These are phyloP conservation scores for Pyrgilauda ruficollis DNA, from an alignment of 2,113 vertebrate species.

Conservation along the genomic window DNA sequence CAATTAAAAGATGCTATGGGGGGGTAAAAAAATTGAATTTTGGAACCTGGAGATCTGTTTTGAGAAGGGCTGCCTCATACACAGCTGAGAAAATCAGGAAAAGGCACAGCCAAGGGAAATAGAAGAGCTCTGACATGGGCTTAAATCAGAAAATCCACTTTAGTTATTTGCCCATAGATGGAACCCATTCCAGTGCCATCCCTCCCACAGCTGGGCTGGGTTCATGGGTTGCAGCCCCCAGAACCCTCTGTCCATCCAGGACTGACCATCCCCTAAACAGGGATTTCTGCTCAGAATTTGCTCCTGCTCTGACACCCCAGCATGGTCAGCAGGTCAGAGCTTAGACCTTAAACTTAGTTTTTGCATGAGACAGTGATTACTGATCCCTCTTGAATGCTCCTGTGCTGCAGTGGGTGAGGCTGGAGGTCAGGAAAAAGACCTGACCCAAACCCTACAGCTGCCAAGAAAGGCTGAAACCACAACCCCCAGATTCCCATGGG, in stretches of 20 bases:
- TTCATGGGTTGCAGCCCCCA: rapidly evolving
- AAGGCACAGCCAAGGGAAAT: background rate
- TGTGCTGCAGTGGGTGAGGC: background rate
- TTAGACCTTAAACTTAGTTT: background rate
- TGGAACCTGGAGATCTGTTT: background rate
- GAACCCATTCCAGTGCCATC: background rate
- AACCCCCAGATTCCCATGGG: background rate
- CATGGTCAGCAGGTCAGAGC: background rate
- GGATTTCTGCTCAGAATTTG: background rate
- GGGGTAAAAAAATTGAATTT: background rate
- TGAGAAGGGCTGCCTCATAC: background rate
- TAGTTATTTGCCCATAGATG: background rate
- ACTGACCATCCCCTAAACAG: rapidly evolving
- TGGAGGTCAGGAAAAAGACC: background rate
- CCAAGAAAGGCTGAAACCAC: background rate
- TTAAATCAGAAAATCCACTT: background rate
- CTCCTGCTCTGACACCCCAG: background rate
- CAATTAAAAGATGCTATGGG: background rate
- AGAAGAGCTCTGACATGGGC: background rate
- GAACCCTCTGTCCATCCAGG: background rate
- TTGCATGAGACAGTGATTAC: rapidly evolving
- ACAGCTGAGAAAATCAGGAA: background rate
- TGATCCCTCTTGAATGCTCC: background rate
- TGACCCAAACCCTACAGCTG: rapidly evolving
- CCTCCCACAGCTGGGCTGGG: background rate